A percentile compares a stretch with the other conserved stretches of the same genome.
Conservation (phyloP, 2,113 vertebrate genomes). For the Clarias macrocephalus region DNA sequence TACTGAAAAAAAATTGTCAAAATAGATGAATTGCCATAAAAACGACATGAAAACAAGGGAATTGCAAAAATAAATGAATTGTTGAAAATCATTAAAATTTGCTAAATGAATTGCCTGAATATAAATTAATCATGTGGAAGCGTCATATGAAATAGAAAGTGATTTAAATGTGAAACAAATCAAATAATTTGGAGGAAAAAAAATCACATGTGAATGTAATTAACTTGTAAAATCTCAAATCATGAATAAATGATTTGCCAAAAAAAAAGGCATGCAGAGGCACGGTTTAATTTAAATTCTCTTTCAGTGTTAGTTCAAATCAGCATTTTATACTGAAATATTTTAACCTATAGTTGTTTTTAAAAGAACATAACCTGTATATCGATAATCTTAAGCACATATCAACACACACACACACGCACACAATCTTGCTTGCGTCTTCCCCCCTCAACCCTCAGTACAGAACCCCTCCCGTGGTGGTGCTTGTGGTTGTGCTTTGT, state of each 20-base stretch:
- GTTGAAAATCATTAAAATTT: no score
- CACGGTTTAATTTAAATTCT: no score
- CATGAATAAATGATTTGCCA: background rate
- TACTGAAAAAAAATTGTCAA: no score
- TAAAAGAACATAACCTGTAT: background rate
- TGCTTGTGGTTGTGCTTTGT: constrained; percentile 76
- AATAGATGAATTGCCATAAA: no score
- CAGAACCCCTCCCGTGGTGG: constrained; percentile 51
- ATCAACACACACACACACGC: constrained; percentile 6
- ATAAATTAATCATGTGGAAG: no score
- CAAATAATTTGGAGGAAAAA: background rate
- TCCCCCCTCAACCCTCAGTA: constrained; percentile 11
- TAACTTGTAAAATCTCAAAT: background rate
- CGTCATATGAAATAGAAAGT: no score
- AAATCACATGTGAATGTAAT: background rate
- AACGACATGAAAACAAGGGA: no score
- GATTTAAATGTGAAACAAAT: no score
- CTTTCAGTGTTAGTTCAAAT: background rate
- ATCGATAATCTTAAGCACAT: background rate
- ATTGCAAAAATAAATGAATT: no score
- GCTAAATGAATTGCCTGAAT: no score
- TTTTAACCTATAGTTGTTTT: background rate
- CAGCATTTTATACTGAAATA: background rate
- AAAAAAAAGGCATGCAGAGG: background rate
- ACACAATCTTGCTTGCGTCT: constrained; percentile 46